Evolutionary conservation across 2,797 vertebrate species (phyloP).

Genomic region (Prunella strophiata): DNA sequence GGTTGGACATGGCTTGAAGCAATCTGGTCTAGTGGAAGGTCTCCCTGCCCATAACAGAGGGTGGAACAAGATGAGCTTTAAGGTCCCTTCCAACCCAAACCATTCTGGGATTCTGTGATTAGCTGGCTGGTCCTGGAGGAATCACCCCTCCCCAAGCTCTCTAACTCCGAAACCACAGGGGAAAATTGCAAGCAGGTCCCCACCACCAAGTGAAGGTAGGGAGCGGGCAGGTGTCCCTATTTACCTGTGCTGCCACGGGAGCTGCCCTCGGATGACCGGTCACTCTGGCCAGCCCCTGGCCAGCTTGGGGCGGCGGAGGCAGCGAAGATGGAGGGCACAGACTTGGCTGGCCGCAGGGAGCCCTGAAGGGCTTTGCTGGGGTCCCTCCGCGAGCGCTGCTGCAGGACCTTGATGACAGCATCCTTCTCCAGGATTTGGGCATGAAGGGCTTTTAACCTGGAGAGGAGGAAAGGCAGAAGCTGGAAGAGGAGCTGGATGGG

Average conservation of each 20-base stretch:
- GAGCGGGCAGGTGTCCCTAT: background rate
- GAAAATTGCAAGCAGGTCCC: background rate
- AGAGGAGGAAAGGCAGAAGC: background rate
- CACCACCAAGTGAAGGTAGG: fast-evolving
- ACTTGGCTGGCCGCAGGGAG: slow-evolving; percentile 88
- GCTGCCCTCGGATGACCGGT: slow-evolving; percentile 25
- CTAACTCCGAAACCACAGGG: background rate
- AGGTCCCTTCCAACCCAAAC: background rate
- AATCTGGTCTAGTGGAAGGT: background rate
- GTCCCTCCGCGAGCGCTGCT: slow-evolving; percentile 89
- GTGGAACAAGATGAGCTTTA: background rate
- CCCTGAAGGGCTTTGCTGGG: slow-evolving; percentile 81
- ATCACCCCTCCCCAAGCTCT: background rate
- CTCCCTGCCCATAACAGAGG: background rate
- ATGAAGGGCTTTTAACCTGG: slow-evolving; percentile 90
- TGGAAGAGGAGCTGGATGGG: background rate
- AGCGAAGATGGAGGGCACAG: slow-evolving; percentile 88
- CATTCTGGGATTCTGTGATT: background rate
- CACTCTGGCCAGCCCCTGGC: slow-evolving; percentile 37
- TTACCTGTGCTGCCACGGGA: slow-evolving; percentile 79
- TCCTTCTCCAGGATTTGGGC: slow-evolving; percentile 97
- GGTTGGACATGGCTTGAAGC: background rate
- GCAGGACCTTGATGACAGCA: slow-evolving; percentile 92
- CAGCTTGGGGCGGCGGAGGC: slow-evolving; percentile 43
- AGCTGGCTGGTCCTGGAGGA: background rate